Evolutionary conservation across 2,113 vertebrate species (phyloP).

Genomic region (Odocoileus hemionus): DNA sequence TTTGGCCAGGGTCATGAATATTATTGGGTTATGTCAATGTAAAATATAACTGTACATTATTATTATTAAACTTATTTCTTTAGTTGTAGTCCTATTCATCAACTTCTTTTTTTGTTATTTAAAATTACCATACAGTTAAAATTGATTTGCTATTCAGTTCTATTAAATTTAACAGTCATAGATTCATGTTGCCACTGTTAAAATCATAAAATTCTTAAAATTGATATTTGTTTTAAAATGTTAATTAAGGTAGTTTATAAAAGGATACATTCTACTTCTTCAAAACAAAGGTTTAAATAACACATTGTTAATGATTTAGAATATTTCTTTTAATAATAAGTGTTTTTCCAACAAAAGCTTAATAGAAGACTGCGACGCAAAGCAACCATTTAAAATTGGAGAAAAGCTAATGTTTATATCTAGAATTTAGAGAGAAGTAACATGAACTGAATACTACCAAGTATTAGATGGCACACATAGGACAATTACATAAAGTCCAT

Average conservation of each 20-base stretch:
- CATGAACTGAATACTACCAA: not conserved
- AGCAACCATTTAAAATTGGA: not conserved
- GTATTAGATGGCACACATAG: not conserved
- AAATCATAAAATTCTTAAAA: not conserved
- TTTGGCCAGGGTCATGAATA: not conserved
- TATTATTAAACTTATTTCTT: not conserved
- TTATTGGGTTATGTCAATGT: not conserved
- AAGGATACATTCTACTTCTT: not conserved
- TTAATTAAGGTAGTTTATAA: not conserved
- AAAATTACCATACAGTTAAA: not conserved
- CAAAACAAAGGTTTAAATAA: slow-evolving; percentile 25
- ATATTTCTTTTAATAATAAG: not conserved
- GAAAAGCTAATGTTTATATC: not conserved
- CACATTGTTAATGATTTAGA: not conserved
- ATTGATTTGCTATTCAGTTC: not conserved
- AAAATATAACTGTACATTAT: not conserved
- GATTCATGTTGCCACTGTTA: not conserved
- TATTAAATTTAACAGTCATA: not conserved
- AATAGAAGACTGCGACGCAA: not conserved
- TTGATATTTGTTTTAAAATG: not conserved
- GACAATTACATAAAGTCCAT: not conserved
- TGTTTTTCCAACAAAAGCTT: not conserved
- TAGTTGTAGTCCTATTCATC: not conserved
- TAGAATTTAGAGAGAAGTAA: slow-evolving; percentile 21
- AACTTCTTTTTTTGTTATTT: not conserved